Conservation (phyloP, 2,113 vertebrate species). For the Anolis carolinensis region DNA sequence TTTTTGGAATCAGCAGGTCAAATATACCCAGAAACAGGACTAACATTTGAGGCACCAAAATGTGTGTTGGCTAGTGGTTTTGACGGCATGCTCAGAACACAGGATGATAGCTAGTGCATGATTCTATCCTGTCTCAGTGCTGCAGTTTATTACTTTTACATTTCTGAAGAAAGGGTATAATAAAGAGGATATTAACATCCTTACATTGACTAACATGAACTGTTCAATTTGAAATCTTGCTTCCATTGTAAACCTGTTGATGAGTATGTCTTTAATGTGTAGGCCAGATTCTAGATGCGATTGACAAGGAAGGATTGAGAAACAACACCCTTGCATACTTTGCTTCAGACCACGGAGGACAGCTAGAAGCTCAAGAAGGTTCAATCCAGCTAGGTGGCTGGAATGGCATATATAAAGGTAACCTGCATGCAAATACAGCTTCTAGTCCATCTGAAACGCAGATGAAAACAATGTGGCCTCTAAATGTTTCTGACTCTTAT, state of each 20-base stretch:
- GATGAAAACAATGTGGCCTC: no score
- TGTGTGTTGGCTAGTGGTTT: no score
- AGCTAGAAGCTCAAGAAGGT: conserved; percentile 71
- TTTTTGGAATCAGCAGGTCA: no score
- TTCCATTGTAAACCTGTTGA: not conserved
- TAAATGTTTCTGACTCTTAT: no score
- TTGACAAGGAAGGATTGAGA: conserved; percentile 79
- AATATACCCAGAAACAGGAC: no score
- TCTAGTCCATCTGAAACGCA: not conserved
- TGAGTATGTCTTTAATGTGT: conserved; percentile 9
- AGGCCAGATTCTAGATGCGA: conserved; percentile 80
- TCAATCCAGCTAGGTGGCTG: conserved; percentile 67
- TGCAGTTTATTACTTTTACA: not conserved
- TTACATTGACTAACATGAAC: no score
- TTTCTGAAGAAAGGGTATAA: not conserved
- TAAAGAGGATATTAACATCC: not conserved
- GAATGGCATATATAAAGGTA: conserved; percentile 88
- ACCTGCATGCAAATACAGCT: not conserved
- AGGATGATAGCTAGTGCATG: not conserved
- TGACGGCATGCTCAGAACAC: not conserved
- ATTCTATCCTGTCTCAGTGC: not conserved
- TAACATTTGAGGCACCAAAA: no score
- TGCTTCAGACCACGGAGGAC: conserved; percentile 89
- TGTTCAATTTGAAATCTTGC: not conserved
- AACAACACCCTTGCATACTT: conserved; percentile 85